Conservation (phyloP, 2,113 vertebrate species). For the Carassius gibelio region DNA sequence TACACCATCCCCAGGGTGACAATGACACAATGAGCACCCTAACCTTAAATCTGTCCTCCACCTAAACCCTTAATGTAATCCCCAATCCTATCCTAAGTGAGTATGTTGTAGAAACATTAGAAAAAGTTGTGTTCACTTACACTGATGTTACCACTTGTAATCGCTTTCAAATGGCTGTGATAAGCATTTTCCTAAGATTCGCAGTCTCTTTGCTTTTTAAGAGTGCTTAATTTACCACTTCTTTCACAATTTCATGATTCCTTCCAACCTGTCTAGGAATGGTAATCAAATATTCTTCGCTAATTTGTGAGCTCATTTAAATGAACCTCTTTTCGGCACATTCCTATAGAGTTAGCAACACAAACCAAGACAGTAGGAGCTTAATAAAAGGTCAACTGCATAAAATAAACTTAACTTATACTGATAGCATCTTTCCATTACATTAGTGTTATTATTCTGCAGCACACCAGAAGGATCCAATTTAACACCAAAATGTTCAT, state of each 20-base stretch:
- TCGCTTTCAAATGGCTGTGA: not conserved
- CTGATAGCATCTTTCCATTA: not conserved
- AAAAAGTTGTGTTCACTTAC: not conserved
- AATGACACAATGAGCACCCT: constrained; percentile 4
- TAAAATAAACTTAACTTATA: not conserved
- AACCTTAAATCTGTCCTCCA: not conserved
- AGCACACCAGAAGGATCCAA: not conserved
- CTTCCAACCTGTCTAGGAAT: not conserved
- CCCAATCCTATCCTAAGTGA: not conserved
- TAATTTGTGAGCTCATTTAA: not conserved
- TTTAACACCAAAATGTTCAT: constrained; percentile 2
- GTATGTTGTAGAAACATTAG: not conserved
- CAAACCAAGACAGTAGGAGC: not conserved
- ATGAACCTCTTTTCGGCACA: not conserved
- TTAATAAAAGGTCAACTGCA: not conserved
- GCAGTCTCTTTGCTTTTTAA: not conserved
- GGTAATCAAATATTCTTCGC: not conserved
- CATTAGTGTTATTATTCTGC: not conserved
- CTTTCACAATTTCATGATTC: not conserved
- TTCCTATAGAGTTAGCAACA: not conserved
- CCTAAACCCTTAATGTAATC: not conserved
- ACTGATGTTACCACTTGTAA: not conserved
- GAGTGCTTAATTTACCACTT: not conserved
- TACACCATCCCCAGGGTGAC: constrained; percentile 16
- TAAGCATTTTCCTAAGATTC: not conserved